Evolutionary conservation across 2,113 vertebrate genomes (phyloP), one percentile per base, ranked within the genome.

Genomic region (Mirza zaza): DNA sequence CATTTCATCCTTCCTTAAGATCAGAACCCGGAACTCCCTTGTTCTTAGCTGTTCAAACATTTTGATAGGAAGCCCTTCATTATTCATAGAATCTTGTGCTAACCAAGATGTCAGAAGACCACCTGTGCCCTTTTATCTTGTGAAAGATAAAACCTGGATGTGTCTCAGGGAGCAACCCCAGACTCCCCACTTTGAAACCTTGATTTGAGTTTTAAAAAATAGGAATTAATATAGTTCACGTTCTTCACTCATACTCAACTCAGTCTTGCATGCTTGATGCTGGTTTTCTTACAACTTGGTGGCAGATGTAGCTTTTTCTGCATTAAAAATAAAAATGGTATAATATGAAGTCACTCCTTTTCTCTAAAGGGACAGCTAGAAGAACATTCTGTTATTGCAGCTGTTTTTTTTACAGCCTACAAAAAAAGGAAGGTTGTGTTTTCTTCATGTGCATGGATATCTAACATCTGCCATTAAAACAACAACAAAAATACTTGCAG

Each of bases 361-460:
- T 96, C 96, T 55, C 77, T 90, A 89, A 5, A 97, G 34, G 73
- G 61, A 90, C 20, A 61, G 59, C 17, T 39, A 42, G 83, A 29
- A 65, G 86, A 97, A 55, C 8, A n/a, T 63, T 0, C 9, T 79
- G 61, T 91, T 36, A 61, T 4, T 92, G 82, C 20, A 89, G n/a
- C 77, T 71, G n/a, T 84, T 39, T 98, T 98, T 84, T 98, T 91
- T 94, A 96, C 11, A 1, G 80, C 63, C 85, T 90, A 86, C 68
- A 65, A 8, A 7, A 71, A 91, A 95, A 61, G 73, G 76, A 92
- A 94, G 25, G n/a, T 42, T 81, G 3, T 55, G 6, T 96, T 68
- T 91, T 75, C 68, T 89, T 12, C 3, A 0, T 42, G 7, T 75
- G 36, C 0, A 0, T 27, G 45, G 71, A 70, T 95, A 71, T 57